Evolutionary conservation across 2,888 invertebrate species (phyloP).

Genomic region (Metacarcinus magister): DNA sequence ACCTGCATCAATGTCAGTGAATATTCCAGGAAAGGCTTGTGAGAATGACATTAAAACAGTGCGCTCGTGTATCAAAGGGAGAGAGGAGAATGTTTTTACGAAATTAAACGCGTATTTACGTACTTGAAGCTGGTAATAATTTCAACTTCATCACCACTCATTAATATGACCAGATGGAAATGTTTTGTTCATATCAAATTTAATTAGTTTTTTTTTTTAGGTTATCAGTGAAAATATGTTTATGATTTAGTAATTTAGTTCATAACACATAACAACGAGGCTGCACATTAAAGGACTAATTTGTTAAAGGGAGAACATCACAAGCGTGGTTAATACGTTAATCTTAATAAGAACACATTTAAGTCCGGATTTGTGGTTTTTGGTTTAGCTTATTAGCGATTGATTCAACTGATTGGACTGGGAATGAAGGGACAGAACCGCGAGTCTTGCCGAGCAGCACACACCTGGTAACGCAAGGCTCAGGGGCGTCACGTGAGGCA

Average conservation of each 20-base stretch:
- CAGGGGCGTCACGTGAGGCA: too few relatives aligned
- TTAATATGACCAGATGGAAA: background rate
- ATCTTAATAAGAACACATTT: background rate
- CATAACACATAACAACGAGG: background rate
- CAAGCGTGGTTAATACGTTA: background rate
- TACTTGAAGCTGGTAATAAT: background rate
- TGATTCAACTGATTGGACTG: background rate
- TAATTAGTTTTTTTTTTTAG: background rate
- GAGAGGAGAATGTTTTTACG: background rate
- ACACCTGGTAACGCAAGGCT: too few relatives aligned
- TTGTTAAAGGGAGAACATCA: background rate
- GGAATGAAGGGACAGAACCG: background rate
- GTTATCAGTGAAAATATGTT: constrained; percentile 8
- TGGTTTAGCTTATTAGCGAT: background rate
- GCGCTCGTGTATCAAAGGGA: too few relatives aligned
- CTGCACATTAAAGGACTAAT: background rate
- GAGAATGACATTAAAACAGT: background rate
- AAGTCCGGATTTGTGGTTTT: background rate
- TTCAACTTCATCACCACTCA: background rate
- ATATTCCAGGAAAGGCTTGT: background rate
- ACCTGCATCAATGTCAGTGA: background rate
- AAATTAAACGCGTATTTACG: background rate
- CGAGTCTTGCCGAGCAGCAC: too few relatives aligned
- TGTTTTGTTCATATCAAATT: background rate
- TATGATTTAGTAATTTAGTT: background rate